These are phyloP conservation scores for Pyrgus malvae DNA, from an alignment of 2,888 invertebrate genomes.

Conservation along the genomic window DNA sequence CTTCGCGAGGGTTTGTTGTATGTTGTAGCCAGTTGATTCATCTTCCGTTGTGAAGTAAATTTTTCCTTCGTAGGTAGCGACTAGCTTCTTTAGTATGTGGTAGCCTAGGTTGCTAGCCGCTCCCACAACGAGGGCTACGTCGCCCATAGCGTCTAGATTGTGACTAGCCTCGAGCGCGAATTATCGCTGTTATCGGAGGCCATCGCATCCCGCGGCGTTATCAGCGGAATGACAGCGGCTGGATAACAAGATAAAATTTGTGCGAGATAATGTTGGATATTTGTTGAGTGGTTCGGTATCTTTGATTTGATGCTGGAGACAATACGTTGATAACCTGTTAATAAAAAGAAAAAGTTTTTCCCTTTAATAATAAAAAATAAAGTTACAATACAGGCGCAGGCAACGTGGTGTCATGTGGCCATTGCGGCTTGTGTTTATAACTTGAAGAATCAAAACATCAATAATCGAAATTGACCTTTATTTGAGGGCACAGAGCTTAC, in stretches of 20 bases:
- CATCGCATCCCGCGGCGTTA: conserved; percentile 53
- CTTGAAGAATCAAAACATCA: too few relatives aligned
- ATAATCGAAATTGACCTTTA: too few relatives aligned
- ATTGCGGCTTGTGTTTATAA: too few relatives aligned
- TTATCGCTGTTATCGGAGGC: conserved; percentile 61
- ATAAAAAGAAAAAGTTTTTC: too few relatives aligned
- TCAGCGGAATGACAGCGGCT: conserved; percentile 21
- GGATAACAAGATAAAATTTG: conserved; percentile 18
- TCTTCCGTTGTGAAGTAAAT: conserved; percentile 74
- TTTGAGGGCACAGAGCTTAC: too few relatives aligned
- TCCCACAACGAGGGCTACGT: conserved; percentile 70
- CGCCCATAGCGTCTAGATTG: conserved; percentile 58
- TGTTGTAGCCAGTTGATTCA: conserved; percentile 58
- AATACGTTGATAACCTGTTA: background rate
- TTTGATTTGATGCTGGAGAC: conserved; percentile 6
- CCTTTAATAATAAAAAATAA: too few relatives aligned
- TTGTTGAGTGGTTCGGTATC: conserved; percentile 3
- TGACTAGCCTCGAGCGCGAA: conserved; percentile 50
- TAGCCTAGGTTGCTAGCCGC: conserved; percentile 71
- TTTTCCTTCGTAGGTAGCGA: conserved; percentile 57
- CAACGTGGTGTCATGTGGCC: too few relatives aligned
- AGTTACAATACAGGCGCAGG: too few relatives aligned
- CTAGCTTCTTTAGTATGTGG: conserved; percentile 64
- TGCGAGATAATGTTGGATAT: conserved; percentile 20
- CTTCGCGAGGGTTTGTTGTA: conserved; percentile 56